phyloP scores from a whole-genome alignment of 2,888 invertebrate genomes.

The Stegana nigrithorax region DNA sequence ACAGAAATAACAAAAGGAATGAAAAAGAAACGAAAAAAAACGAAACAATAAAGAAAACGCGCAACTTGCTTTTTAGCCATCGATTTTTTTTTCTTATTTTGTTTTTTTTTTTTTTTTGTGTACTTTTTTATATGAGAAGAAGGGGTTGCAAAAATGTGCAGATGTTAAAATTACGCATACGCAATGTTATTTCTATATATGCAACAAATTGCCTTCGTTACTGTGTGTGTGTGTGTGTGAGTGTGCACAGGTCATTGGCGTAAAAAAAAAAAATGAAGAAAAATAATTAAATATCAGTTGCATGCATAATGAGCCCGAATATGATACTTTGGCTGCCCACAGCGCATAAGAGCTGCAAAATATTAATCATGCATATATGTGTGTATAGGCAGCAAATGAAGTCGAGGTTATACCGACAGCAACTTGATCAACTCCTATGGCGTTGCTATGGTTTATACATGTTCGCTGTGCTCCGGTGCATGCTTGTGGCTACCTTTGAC shows the following conservation, averaged over 20 bases:
- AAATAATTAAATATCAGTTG: neutral
- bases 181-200: neutral
- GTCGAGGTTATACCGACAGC: too few species aligned
- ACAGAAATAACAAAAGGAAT: too few species aligned
- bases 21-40: too few species aligned
- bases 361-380: too few species aligned
- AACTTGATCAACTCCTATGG: too few species aligned
- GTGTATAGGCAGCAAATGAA: too few species aligned
- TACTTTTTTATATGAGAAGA: constrained; percentile 1
- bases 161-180: constrained; percentile 22
- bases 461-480: too few species aligned
- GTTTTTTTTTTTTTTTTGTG: constrained; percentile 30
- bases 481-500: too few species aligned
- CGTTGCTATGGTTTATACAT: too few species aligned
- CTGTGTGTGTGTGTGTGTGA: neutral
- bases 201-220: neutral
- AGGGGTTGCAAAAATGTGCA: neutral
- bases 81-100: constrained; percentile 20
- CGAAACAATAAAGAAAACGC: neutral
- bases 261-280: neutral
- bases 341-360: too few species aligned
- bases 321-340: neutral
- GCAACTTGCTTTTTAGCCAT: neutral
- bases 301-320: neutral
- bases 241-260: too few species aligned